A percentile compares a stretch with the other conserved stretches of the same genome.
phyloP scores from a whole-genome alignment of 1,140 invertebrate species.

The Drosophila neocordata region DNA sequence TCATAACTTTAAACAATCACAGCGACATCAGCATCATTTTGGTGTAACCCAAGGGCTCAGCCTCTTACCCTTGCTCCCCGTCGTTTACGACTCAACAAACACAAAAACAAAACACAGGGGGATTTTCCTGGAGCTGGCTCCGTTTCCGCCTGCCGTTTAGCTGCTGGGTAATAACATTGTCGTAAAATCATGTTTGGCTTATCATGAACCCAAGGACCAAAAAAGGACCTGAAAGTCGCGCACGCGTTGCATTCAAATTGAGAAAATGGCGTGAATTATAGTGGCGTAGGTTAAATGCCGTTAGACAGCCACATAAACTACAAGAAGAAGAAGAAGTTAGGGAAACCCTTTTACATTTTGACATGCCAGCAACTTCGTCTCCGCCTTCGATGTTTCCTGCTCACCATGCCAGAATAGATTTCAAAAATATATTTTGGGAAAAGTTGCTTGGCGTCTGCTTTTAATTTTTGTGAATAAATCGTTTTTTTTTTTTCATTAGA shows the following conservation, averaged over 20 bases:
- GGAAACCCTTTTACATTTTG: conserved; percentile 63
- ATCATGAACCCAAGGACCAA: conserved; percentile 55
- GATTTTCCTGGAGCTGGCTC: conserved; percentile 1
- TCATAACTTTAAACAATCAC: conserved; percentile 82
- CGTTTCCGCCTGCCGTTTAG: conserved; percentile 19
- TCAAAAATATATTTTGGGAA: conserved; percentile 53
- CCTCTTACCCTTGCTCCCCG: conserved; percentile 5
- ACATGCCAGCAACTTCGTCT: conserved; percentile 31
- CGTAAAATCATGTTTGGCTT: conserved; percentile 82
- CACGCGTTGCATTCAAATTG: conserved; percentile 73
- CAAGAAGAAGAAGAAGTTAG: conserved; percentile 1
- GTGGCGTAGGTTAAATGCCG: conserved; percentile 82
- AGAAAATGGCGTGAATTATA: conserved; percentile 81
- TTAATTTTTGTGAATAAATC: conserved; percentile 70
- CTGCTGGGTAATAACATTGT: conserved; percentile 73
- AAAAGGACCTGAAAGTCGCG: conserved; percentile 28
- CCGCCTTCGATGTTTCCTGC: no score
- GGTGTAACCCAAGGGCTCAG: conserved; percentile 57
- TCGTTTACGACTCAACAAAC: conserved; percentile 72
- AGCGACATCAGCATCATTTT: conserved; percentile 66
- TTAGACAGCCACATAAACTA: conserved; percentile 77
- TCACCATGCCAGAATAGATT: conserved; percentile 23
- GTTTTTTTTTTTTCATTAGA: conserved; percentile 74
- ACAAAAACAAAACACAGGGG: conserved; percentile 52
- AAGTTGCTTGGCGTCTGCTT: conserved; percentile 61